A percentile compares a stretch with the other conserved stretches of the same genome.
These are phyloP conservation scores for Threskiornis aethiopicus DNA, from an alignment of 2,797 vertebrate species.

Conservation along the genomic window DNA sequence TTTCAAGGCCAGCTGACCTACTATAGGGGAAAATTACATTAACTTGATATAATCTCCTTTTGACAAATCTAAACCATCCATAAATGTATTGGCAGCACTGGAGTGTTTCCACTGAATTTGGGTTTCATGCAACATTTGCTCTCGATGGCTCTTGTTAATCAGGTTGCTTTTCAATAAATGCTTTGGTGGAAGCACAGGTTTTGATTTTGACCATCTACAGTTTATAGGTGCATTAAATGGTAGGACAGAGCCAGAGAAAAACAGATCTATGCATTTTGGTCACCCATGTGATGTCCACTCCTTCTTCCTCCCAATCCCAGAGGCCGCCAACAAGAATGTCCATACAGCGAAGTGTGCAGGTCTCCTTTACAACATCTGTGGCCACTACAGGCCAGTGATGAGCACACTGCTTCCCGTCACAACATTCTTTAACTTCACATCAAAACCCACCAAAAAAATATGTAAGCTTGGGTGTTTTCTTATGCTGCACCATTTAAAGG, in stretches of 20 bases:
- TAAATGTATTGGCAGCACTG: not conserved
- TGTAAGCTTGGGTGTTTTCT: not conserved
- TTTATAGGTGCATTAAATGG: not conserved
- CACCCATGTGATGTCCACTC: fast-evolving
- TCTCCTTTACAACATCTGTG: not conserved
- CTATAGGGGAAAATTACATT: not conserved
- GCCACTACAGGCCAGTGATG: not conserved
- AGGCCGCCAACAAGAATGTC: not conserved
- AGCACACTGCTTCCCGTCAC: not conserved
- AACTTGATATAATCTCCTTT: not conserved
- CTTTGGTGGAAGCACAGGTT: not conserved
- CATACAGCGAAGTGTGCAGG: not conserved
- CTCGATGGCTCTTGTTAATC: not conserved
- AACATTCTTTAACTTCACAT: not conserved
- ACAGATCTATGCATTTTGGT: not conserved
- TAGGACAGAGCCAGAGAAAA: not conserved
- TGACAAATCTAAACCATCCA: not conserved
- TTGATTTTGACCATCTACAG: not conserved
- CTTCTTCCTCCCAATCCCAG: not conserved
- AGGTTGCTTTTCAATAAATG: not conserved
- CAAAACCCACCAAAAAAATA: not conserved
- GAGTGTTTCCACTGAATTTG: not conserved
- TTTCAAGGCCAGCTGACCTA: not conserved
- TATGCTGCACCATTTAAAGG: not conserved
- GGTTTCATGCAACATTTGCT: not conserved